Base-by-base conservation (phyloP, 2,888 invertebrate species). In the Eupithecia abbreviata region DNA sequence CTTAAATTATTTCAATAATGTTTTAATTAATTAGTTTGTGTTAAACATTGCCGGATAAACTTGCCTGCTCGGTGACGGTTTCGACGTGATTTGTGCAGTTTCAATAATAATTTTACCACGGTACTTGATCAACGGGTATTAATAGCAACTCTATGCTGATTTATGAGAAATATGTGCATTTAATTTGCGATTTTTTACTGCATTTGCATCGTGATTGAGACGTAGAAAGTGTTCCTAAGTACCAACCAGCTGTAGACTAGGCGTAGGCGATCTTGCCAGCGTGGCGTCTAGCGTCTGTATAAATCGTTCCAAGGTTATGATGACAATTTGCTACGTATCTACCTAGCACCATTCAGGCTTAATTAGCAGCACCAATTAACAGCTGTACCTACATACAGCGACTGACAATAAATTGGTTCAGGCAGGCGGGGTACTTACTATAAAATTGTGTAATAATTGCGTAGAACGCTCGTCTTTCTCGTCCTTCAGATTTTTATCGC, bases 341-440 rank as follows among this genome's bases (percentile, higher is more conserved):
- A 67, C 15, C 42, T 43, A 41, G 77, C 73, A 80, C 79, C 76
- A 83, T 84, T 88, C 79, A 77, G 81, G 82, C 85, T 87, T 88
- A 89, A 90, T 89, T 86, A 86, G 85, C 82, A 84, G 84, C 86
- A 85, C 83, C 83, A 89, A 88, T 89, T 87, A 89, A 83, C 88
- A 85, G 82, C 86, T 89, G 88, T 85, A 81, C 81, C 84, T 81
- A 88, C 82, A 68, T 58, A 72, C 51, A 58, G 72, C 55, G 45
- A 55, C 62, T 45, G 41, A 75, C 77, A 73, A 66, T 75, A 71
- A 78, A 79, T 77, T 74, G 67, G 74, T 76, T 69, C 77, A 62
- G 62, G 18, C 62, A 30, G 62, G 62, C 62, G 18, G 58, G 58
- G 62, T 10, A 74, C 72, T 41, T 66, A 73, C 74, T 66, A 71